Percentiles rank a stretch among this genome's conserved stretches.
These are phyloP conservation scores for Drosophila anomelani DNA, from an alignment of 2,888 invertebrate genomes.

Conservation along the genomic window DNA sequence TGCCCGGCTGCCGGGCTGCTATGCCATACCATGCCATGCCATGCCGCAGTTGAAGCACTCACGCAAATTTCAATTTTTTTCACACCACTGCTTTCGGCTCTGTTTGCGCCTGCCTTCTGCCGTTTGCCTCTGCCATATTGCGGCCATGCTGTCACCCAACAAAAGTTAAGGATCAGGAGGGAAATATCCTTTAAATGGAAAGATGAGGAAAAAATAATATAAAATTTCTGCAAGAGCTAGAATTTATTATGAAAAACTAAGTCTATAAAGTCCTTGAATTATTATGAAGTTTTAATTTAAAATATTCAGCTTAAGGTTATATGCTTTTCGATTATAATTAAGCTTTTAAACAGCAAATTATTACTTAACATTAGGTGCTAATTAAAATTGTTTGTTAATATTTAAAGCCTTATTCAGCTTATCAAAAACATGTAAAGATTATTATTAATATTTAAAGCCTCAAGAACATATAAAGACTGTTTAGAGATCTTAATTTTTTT, in stretches of 20 bases:
- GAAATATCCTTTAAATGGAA: not conserved
- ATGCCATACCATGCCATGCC: slow-evolving; percentile 21
- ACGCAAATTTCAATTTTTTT: slow-evolving; percentile 82
- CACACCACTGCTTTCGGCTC: slow-evolving; percentile 78
- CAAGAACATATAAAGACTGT: not conserved
- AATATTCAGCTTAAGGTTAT: no score
- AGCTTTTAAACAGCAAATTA: no score
- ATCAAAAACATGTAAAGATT: no score
- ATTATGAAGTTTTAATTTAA: no score
- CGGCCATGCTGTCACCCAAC: slow-evolving; percentile 60
- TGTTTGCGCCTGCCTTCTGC: slow-evolving; percentile 70
- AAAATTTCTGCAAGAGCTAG: not conserved
- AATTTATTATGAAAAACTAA: no score
- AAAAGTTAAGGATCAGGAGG: slow-evolving; percentile 22
- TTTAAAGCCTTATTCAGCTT: no score
- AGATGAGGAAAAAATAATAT: not conserved
- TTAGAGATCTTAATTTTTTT: not conserved
- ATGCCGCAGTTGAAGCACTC: slow-evolving; percentile 74
- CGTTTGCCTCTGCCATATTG: slow-evolving; percentile 69
- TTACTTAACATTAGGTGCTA: no score
- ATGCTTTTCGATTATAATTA: no score
- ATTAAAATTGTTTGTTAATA: no score
- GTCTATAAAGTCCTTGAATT: no score
- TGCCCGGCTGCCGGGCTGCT: slow-evolving; percentile 42
- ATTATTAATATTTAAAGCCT: not conserved